Evolutionary conservation across 2,113 vertebrate genomes (phyloP), one percentile per base, ranked within the genome.

Genomic region (Lagopus muta): DNA sequence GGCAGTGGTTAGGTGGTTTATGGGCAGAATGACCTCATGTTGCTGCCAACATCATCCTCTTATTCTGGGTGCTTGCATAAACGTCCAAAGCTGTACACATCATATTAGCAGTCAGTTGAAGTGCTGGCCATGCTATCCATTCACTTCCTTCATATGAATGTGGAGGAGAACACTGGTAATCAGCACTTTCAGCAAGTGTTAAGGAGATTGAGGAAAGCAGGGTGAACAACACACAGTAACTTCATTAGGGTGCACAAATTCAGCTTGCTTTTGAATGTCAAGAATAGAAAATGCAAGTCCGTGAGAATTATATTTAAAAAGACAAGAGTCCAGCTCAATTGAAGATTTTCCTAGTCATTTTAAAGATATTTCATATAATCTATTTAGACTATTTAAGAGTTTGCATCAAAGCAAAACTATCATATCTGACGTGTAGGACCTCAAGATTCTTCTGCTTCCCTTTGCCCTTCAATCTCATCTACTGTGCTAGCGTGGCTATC

Each of bases 61-160:
- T 90, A 72, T 78, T 86, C 88, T 78, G 65, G 61, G 61, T 13
- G 47, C 69, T 92, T 7, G 3, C 90, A 28, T 30, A 75, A 83
- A 82, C 48, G 92, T 94, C 96, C 90, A 88, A 84, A 96, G 76
- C 14, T 72, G 79, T 94, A 86, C 25, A 40, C 11, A 11, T 96
- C 96, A 88, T 64, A 65, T 86, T 69, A 93, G 73, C 90, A 90
- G 57, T 47, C 90, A 69, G 61, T 85, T 78, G 88, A 93, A 78
- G 71, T 30, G 57, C 75, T 45, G 82, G 67, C 32, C 0, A 1
- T 42, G 71, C 43, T 64, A 21, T 27, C 48, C 21, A 1, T 60
- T 42, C 5, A 1, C 42, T 42, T 90, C 21, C 45, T 88, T 17
- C 76, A 14, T 30, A 25, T 57, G 42, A 60, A 30, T 0, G 3